A percentile compares a stretch with the other conserved stretches of the same genome.
Evolutionary conservation across 92 coral and sea anemone genomes (phyloP).

Genomic region (Zoanthus gigantus): DNA sequence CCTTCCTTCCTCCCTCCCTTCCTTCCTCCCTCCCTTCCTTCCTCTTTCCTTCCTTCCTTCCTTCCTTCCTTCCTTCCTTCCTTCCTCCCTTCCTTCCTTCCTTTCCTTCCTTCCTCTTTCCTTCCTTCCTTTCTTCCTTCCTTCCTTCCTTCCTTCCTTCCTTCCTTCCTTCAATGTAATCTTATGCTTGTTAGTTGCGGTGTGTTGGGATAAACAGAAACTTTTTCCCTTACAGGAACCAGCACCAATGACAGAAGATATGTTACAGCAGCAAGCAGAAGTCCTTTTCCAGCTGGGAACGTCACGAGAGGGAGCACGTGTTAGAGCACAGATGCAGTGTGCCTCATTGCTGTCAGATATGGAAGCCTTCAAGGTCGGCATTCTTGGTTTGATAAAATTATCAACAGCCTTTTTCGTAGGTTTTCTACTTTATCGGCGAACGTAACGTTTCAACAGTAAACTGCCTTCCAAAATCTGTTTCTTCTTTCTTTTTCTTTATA

Average conservation of each 20-base stretch:
- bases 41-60: constrained; percentile 7
- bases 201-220: not conserved
- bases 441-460: too few relatives aligned
- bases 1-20: constrained; percentile 18
- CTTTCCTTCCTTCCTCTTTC: not conserved
- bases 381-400: too few relatives aligned
- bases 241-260: constrained; percentile 99
- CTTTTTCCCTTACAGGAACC: constrained; percentile 77
- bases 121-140: not conserved
- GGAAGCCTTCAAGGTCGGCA: constrained; percentile 95
- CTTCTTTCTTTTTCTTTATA: too few relatives aligned
- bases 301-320: constrained; percentile 94
- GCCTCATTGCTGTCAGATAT: constrained; percentile 98
- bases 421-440: too few relatives aligned
- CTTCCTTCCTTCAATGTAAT: not conserved
- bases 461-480: too few relatives aligned
- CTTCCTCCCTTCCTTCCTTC: not conserved
- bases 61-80: constrained; percentile 25
- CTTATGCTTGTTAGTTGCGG: not conserved
- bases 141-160: not conserved
- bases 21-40: constrained; percentile 6
- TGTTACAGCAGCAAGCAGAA: constrained; percentile 98
- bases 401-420: too few relatives aligned
- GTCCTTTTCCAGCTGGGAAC: constrained; percentile 98
- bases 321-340: constrained; percentile 99